Percentiles rank a stretch among this genome's conserved stretches.
These are phyloP conservation scores for Vicugna pacos DNA, from an alignment of 2,113 vertebrate genomes.

Conservation along the genomic window DNA sequence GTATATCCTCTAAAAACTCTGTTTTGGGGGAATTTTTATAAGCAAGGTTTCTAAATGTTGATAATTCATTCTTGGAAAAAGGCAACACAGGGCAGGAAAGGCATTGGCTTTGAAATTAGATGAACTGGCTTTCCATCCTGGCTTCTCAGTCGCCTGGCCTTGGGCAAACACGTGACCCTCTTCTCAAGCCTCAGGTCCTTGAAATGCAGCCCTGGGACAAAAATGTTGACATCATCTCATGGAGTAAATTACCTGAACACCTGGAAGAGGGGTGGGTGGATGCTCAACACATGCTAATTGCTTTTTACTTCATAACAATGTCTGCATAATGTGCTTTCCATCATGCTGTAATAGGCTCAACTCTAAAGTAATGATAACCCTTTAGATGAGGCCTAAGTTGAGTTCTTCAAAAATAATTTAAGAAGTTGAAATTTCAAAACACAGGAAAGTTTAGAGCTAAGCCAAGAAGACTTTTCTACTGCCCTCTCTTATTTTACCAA, in stretches of 20 bases:
- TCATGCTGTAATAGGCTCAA: neutral
- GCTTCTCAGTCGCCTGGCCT: neutral
- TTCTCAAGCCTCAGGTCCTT: neutral
- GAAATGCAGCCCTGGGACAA: neutral
- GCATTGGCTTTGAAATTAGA: neutral
- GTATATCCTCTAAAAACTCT: neutral
- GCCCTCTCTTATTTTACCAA: neutral
- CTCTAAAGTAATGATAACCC: neutral
- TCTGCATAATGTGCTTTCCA: neutral
- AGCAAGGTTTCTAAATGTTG: neutral
- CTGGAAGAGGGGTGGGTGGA: neutral
- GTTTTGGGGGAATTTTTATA: neutral
- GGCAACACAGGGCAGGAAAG: neutral
- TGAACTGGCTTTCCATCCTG: neutral
- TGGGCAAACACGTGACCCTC: neutral
- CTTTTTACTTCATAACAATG: neutral
- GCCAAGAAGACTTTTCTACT: neutral
- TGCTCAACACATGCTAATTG: neutral
- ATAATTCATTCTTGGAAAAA: neutral
- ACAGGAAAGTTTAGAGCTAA: neutral
- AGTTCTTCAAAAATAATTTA: neutral
- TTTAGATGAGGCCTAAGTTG: neutral
- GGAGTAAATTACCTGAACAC: neutral
- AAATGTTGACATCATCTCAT: neutral
- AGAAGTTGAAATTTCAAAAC: neutral